phyloP scores from a whole-genome alignment of 2,888 invertebrate species.

The Dione juno region DNA sequence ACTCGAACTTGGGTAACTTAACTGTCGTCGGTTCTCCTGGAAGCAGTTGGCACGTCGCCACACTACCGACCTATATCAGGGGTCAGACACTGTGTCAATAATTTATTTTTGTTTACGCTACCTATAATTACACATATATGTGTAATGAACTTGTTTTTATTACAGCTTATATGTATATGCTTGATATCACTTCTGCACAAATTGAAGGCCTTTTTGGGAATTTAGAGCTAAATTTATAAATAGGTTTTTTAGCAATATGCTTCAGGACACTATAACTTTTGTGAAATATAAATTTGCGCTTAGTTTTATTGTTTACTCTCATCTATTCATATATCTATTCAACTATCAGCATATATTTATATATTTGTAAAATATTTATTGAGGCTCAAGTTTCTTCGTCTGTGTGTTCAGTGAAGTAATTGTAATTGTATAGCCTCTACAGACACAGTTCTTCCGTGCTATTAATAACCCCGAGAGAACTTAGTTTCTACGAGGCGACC shows the following conservation, averaged over 20 bases:
- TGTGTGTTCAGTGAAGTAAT: constrained; percentile 15
- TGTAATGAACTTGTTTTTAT: not conserved
- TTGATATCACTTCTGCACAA: too few species aligned
- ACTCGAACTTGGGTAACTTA: constrained; percentile 20
- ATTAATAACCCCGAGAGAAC: constrained; percentile 27
- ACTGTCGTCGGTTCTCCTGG: constrained; percentile 37
- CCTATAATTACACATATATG: constrained; percentile 22
- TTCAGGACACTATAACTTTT: too few species aligned
- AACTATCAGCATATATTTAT: too few species aligned
- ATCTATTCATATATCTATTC: too few species aligned
- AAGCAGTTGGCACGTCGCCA: constrained; percentile 52
- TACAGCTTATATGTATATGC: too few species aligned
- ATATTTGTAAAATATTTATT: too few species aligned
- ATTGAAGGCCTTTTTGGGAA: too few species aligned
- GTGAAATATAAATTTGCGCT: too few species aligned
- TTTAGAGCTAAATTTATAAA: too few species aligned
- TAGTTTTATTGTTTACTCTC: too few species aligned
- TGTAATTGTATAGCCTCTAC: constrained; percentile 28
- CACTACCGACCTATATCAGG: constrained; percentile 53
- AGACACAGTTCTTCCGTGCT: constrained; percentile 13
- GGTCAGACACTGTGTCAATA: constrained; percentile 54
- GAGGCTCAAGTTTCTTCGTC: constrained; percentile 4
- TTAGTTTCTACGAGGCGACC: not conserved
- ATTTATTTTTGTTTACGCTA: constrained; percentile 62
- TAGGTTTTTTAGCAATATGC: too few species aligned